Conservation (phyloP, 2,888 invertebrate genomes). For the Furcula furcula region DNA sequence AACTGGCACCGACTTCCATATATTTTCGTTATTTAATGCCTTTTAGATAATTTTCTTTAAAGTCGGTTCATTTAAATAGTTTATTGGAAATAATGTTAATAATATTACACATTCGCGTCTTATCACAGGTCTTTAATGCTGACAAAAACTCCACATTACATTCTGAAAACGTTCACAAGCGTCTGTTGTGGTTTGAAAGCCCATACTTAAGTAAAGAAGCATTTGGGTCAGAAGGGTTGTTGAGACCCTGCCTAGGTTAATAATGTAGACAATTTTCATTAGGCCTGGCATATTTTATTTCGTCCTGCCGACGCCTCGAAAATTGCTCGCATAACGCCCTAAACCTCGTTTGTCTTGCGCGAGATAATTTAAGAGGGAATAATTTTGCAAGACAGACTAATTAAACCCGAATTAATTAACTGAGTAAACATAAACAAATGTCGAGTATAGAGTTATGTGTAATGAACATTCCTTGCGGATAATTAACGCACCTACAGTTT, state of each 20-base stretch:
- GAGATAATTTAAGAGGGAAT: slow-evolving; percentile 59
- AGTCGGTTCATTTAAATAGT: neutral
- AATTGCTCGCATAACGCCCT: slow-evolving; percentile 43
- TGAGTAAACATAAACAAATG: slow-evolving; percentile 55
- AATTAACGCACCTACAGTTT: neutral
- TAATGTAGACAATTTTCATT: slow-evolving; percentile 55
- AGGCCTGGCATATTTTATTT: slow-evolving; percentile 56
- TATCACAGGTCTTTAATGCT: slow-evolving; percentile 32
- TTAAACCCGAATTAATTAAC: slow-evolving; percentile 62
- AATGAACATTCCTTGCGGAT: slow-evolving; percentile 24
- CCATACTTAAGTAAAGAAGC: slow-evolving; percentile 21
- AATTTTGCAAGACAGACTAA: slow-evolving; percentile 55
- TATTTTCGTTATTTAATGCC: too few relatives aligned
- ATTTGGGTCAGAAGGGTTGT: slow-evolving; percentile 30
- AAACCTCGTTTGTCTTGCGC: slow-evolving; percentile 29
- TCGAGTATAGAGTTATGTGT: slow-evolving; percentile 28
- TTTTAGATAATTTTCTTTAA: too few relatives aligned
- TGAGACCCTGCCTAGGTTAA: slow-evolving; percentile 35
- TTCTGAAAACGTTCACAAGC: slow-evolving; percentile 22
- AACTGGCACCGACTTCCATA: too few relatives aligned
- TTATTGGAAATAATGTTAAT: slow-evolving; percentile 18
- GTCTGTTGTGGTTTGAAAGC: slow-evolving; percentile 32
- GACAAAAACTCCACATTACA: slow-evolving; percentile 29
- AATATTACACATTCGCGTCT: slow-evolving; percentile 19
- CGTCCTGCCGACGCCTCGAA: slow-evolving; percentile 42